Evolutionary conservation across 2,888 invertebrate genomes (phyloP), one percentile per base, ranked within the genome.

Genomic region (Brachypalpus laphriformis): DNA sequence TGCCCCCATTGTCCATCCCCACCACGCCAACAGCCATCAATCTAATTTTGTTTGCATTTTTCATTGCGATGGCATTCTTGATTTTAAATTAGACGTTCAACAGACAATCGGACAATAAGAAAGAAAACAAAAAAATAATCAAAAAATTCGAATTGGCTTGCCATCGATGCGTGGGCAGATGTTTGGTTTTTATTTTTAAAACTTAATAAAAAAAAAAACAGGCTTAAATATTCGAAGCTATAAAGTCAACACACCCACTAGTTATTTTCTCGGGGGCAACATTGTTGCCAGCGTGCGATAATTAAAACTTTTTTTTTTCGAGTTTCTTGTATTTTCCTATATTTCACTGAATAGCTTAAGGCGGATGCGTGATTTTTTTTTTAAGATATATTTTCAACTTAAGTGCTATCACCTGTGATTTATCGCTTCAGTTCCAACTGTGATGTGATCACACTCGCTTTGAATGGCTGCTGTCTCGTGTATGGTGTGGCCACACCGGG

Each of bases 1-100:
- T 25, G 42, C 47, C 37, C 54, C 28, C 11, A 7, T 34, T 14
- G 54, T 20, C 18, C 20, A 51, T 40, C 16, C 4, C 42, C 54
- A 54, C 56, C 51, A 81, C 3, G 3, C 5, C 25, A 25, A 25
- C 25, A 25, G 47, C 51, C 66, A 77, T 77, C 78, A 82, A 72
- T 82, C 66, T 82, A 77, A 82, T 76, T 82, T 57, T 25, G 82
- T 68, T 76, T 82, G 76, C 68, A 37, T 49, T 72, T 70, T 82
- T 76, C 68, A 74, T 63, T 72, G 54, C 56, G 56, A 47, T 56
- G 42, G 80, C 83, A 85, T 80, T 85, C 83, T 80, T 71, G 70
- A 61, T 65, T 80, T 59, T 75, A 75, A 85, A 80, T 85, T 75
- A 85, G 74, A 85, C 80, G 57, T 63, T 80, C 75, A 75, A 65